phyloP scores from a whole-genome alignment of 2,888 invertebrate species.

The Aporophyla lueneburgensis region DNA sequence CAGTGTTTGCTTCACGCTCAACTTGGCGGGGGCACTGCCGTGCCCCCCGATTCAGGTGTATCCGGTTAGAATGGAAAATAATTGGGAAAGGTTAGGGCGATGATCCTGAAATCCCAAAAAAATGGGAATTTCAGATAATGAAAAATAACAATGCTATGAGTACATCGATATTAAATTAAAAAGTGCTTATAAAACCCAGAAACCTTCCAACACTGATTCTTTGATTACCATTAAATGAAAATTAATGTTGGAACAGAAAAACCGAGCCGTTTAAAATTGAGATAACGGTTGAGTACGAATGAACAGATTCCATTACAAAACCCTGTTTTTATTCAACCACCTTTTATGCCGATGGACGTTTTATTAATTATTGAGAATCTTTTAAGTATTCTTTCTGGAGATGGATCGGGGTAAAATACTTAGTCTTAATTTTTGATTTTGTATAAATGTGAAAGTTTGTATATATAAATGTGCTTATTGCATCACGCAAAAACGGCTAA shows the following conservation, averaged over 20 bases:
- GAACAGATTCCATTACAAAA: constrained; percentile 64
- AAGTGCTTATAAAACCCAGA: not conserved
- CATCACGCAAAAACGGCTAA: too few relatives aligned
- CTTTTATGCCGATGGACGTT: constrained; percentile 40
- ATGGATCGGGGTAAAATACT: constrained; percentile 3
- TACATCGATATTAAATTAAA: not conserved
- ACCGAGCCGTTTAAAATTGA: constrained; percentile 67
- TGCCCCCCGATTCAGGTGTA: too few relatives aligned
- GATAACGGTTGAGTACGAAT: constrained; percentile 63
- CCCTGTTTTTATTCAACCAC: constrained; percentile 47
- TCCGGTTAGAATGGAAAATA: not conserved
- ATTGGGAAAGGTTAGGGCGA: not conserved
- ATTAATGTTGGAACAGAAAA: constrained; percentile 67
- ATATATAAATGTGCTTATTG: too few relatives aligned
- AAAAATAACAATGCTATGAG: not conserved
- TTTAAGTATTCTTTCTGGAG: constrained; percentile 13
- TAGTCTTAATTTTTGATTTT: constrained; percentile 11
- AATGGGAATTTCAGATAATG: not conserved
- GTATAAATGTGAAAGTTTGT: too few relatives aligned
- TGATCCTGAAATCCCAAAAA: not conserved
- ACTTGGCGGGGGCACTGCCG: too few relatives aligned
- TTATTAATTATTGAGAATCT: constrained; percentile 62
- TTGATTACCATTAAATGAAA: constrained; percentile 59
- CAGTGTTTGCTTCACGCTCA: too few relatives aligned
- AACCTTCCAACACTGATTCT: constrained; percentile 18